phyloP scores from a whole-genome alignment of 2,888 invertebrate genomes.

The Mythimna ferrago region DNA sequence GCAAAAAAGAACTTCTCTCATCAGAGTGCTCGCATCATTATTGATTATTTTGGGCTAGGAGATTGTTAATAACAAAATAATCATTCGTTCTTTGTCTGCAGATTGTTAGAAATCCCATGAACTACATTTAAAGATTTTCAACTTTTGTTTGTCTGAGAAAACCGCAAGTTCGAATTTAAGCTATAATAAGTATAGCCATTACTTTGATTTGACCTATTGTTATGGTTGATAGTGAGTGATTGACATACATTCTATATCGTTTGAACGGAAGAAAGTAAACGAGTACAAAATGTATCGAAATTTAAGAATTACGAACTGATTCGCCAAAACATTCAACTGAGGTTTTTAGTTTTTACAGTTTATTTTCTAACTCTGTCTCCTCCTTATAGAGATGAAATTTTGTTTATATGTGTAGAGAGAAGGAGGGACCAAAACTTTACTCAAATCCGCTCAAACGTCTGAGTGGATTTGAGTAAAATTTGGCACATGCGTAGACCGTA shows the following conservation, averaged over 20 bases:
- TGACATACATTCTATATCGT: conserved; percentile 26
- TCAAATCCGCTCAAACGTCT: too few species aligned
- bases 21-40: background rate
- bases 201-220: conserved; percentile 32
- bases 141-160: conserved; percentile 19
- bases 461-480: too few species aligned
- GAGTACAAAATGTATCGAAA: too few species aligned
- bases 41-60: conserved; percentile 10
- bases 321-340: background rate
- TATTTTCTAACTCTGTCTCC: background rate
- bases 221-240: conserved; percentile 9
- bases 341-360: background rate
- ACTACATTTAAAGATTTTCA: conserved; percentile 15
- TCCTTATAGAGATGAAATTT: too few species aligned
- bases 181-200: conserved; percentile 21
- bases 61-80: background rate
- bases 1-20: background rate
- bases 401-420: too few species aligned
- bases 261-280: conserved; percentile 15
- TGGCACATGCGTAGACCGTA: too few species aligned
- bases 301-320: background rate
- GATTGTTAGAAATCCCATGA: conserved; percentile 17
- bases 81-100: conserved; percentile 15
- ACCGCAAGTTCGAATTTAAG: conserved; percentile 30
- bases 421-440: too few species aligned